phyloP scores from a whole-genome alignment of 2,888 invertebrate genomes.

The Chloromyia formosa region DNA sequence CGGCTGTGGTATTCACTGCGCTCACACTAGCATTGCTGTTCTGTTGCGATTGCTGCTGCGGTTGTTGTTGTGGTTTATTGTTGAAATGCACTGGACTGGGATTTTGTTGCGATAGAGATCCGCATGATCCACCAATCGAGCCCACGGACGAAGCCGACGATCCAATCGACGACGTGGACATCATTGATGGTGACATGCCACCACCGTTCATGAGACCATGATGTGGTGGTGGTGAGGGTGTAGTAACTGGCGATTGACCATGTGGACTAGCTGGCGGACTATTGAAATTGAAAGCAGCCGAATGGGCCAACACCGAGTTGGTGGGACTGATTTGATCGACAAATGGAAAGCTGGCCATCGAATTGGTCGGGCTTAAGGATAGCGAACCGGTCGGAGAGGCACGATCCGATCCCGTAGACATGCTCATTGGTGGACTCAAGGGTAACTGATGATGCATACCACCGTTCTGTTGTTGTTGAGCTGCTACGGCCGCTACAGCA shows the following conservation, averaged over 20 bases:
- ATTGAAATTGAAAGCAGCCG: conserved; percentile 55
- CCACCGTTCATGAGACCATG: conserved; percentile 2
- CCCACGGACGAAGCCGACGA: conserved; percentile 40
- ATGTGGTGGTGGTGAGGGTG: conserved; percentile 59
- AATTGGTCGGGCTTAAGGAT: conserved; percentile 63
- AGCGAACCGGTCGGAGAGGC: conserved; percentile 64
- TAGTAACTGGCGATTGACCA: conserved; percentile 60
- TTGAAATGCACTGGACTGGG: conserved; percentile 49
- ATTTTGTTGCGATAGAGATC: conserved; percentile 46
- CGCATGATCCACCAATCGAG: conserved; percentile 5
- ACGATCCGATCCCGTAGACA: conserved; percentile 66
- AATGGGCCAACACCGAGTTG: conserved; percentile 53
- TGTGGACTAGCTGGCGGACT: conserved; percentile 62
- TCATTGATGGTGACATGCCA: conserved; percentile 37
- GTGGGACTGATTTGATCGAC: conserved; percentile 59
- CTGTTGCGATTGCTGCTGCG: conserved; percentile 7
- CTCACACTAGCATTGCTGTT: conserved; percentile 21
- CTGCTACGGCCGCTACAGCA: conserved; percentile 50
- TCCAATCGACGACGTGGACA: conserved; percentile 41
- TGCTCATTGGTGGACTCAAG: conserved; percentile 65
- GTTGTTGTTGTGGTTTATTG: conserved; percentile 15
- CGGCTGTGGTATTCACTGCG: conserved; percentile 14
- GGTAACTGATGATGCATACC: conserved; percentile 67
- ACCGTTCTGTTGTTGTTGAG: conserved; percentile 51
- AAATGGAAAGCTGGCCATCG: conserved; percentile 62